phyloP scores from a whole-genome alignment of 2,888 invertebrate species.

The Ennomos fuscantarius region DNA sequence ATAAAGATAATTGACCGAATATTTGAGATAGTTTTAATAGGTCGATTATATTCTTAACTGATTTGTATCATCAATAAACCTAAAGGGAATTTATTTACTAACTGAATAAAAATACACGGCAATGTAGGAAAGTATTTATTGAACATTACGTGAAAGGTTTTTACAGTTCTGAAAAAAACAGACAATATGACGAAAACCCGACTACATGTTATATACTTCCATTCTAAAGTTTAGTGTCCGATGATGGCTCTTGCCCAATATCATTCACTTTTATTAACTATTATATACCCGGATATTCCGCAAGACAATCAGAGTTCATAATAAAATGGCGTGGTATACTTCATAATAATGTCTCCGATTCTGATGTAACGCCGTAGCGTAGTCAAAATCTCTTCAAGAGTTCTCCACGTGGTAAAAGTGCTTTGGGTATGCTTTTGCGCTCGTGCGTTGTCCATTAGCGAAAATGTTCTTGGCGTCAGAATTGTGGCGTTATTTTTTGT shows the following conservation, averaged over 20 bases:
- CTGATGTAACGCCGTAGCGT: slow-evolving; percentile 23
- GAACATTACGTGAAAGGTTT: slow-evolving; percentile 69
- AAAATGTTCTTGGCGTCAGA: slow-evolving; percentile 8
- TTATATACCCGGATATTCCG: slow-evolving; percentile 10
- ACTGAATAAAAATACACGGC: slow-evolving; percentile 41
- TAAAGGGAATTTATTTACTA: slow-evolving; percentile 3
- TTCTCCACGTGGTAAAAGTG: slow-evolving; percentile 2
- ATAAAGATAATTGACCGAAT: slow-evolving; percentile 63
- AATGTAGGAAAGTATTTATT: slow-evolving; percentile 69
- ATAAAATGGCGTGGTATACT: slow-evolving; percentile 11
- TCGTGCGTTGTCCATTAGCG: slow-evolving; percentile 10
- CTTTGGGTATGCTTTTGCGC: too few relatives aligned
- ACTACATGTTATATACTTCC: slow-evolving; percentile 56
- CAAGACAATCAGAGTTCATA: slow-evolving; percentile 19
- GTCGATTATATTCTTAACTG: slow-evolving; percentile 38
- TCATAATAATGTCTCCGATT: slow-evolving; percentile 19
- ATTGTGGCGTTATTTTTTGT: slow-evolving; percentile 16
- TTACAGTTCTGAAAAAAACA: slow-evolving; percentile 52
- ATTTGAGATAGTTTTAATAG: slow-evolving; percentile 56
- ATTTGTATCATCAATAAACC: slow-evolving; percentile 14
- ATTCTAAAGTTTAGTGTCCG: slow-evolving; percentile 34
- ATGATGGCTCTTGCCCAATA: slow-evolving; percentile 20
- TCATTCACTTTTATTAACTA: slow-evolving; percentile 14
- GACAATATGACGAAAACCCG: slow-evolving; percentile 55
- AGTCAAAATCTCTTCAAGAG: slow-evolving; percentile 17